Evolutionary conservation across 2,797 vertebrate genomes (phyloP), one percentile per base, ranked within the genome.

Genomic region (Hydrocynus forskahlii): DNA sequence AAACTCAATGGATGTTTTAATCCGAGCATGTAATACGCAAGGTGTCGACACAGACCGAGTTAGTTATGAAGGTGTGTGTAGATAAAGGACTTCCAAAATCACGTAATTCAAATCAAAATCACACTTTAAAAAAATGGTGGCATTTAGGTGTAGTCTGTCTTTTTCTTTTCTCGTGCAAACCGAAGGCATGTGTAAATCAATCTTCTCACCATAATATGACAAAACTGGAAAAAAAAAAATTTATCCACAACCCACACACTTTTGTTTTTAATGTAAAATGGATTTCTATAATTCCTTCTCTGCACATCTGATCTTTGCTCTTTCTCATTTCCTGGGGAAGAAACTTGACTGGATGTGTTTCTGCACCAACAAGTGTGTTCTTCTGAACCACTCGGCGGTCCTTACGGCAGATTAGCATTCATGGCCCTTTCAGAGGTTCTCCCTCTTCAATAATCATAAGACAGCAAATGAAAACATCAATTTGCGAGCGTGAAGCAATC

Each of bases 401-500:
- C 38, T 21, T 10, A 19, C 3, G 9, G 38, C 6, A 17, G 62
- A 64, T 64, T 64, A 35, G 62, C n/a, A 38, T 38, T 64, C 25
- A 38, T 64, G 29, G 7, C 7, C 8, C 17, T 67, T 19, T 67
- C 16, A 66, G 38, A 10, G 17, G 35, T 43, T 67, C 64, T 67
- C 64, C 9, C 45, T 70, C 17, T 25, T 21, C 68, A 25, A 16
- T 13, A 52, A 70, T 50, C 68, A 70, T 23, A 25, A 70, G 23
- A 71, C 21, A 35, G 48, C 43, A 76, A 74, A 74, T 74, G 25
- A 78, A 74, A 75, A 78, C 62, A 79, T 90, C 78, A 86, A 76
- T 84, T 91, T 84, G 83, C 77, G 80, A 82, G 86, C 88, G 87
- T 90, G 86, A 91, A 92, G 91, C 89, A 70, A 77, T 71, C 5